A percentile compares a stretch with the other conserved stretches of the same genome.
Conservation (phyloP, 1,140 invertebrate genomes). For the Panonychus citri region DNA sequence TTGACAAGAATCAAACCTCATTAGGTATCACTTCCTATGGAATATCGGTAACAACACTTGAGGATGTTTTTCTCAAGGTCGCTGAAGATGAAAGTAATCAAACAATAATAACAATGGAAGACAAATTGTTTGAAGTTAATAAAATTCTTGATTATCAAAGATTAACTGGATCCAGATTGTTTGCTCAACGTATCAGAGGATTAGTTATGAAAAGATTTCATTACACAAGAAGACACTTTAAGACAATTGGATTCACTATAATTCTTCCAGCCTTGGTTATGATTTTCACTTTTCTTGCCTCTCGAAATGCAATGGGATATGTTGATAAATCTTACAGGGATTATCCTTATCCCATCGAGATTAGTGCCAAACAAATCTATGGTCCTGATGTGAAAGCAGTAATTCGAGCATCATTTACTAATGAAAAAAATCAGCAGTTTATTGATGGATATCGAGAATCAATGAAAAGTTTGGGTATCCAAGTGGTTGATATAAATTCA, state of each 20-base stretch:
- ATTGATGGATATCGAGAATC: background rate
- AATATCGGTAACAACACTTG: conserved; percentile 52
- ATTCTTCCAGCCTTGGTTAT: conserved; percentile 8
- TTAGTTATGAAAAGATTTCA: conserved; percentile 15
- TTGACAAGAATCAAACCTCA: conserved; percentile 33
- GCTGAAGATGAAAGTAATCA: background rate
- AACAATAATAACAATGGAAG: no score
- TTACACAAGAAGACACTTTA: conserved; percentile 12
- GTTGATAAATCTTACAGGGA: no score
- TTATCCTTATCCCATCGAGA: background rate
- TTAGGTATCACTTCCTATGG: conserved; percentile 48
- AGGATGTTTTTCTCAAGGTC: conserved; percentile 39
- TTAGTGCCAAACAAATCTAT: background rate
- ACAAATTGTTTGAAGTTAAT: no score
- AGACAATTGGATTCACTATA: conserved; percentile 10
- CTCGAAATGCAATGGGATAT: background rate
- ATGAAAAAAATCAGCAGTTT: background rate
- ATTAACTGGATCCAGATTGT: background rate
- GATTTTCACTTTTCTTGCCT: background rate
- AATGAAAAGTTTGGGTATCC: no score
- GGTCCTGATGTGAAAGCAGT: background rate
- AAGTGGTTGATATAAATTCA: no score
- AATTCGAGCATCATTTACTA: background rate
- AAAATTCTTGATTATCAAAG: no score
- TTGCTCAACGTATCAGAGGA: conserved; percentile 6